Conservation (phyloP, 2,113 vertebrate genomes). For the Centropus bengalensis region DNA sequence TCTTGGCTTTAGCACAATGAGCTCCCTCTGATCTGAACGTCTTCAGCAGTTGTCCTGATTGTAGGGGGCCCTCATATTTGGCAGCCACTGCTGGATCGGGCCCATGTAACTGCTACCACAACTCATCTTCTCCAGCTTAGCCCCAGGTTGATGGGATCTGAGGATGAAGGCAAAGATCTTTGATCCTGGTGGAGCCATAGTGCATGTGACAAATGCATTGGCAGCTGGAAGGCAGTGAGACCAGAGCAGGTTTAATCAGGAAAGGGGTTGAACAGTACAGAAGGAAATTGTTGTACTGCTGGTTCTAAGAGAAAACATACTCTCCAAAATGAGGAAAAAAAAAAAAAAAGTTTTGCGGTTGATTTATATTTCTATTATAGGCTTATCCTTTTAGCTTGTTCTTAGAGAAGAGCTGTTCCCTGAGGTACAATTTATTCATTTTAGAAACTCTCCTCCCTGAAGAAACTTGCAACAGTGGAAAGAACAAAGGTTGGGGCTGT, state of each 20-base stretch:
- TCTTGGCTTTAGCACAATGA: not conserved
- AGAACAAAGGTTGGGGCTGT: not conserved
- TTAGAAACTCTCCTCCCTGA: slow-evolving; percentile 42
- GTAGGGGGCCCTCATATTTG: not conserved
- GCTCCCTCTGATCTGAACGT: not conserved
- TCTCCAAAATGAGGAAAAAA: not conserved
- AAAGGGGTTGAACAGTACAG: not conserved
- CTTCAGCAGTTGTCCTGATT: not conserved
- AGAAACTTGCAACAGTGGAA: slow-evolving; percentile 10
- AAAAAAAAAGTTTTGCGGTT: not conserved
- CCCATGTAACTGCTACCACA: not conserved
- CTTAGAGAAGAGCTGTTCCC: slow-evolving; percentile 49
- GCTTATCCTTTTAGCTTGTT: slow-evolving; percentile 47
- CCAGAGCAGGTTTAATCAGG: not conserved
- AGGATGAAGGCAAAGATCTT: not conserved
- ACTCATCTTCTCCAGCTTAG: not conserved
- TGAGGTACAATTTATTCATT: slow-evolving; percentile 42
- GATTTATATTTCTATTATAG: slow-evolving; percentile 54
- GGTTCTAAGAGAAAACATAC: not conserved
- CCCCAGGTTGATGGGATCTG: not conserved
- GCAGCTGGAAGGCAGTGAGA: not conserved
- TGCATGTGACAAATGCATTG: not conserved
- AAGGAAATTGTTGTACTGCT: not conserved
- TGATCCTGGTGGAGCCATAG: not conserved
- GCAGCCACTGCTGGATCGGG: not conserved